Evolutionary conservation across 2,888 invertebrate species (phyloP), one percentile per base, ranked within the genome.

Genomic region (Spatulosminthurus flaviceps): DNA sequence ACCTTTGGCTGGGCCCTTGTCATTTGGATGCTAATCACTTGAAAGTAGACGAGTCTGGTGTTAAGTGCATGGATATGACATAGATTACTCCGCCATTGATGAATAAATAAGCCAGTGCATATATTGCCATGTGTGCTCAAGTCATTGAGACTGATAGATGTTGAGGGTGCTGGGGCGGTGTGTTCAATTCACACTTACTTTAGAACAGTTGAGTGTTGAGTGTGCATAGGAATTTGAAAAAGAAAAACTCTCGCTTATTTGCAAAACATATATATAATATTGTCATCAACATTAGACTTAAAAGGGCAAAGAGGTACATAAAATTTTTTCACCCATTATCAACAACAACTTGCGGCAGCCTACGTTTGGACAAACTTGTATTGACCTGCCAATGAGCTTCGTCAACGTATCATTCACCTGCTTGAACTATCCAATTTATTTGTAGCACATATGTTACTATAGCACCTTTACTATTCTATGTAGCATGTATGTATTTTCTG

Each of bases 1-100:
- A 26, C 28, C n/a, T n/a, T n/a, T 61, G 21, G 41, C 51, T 9
- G 16, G 4, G 29, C 28, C 24, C 1, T 13, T 22, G 43, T 72
- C 72, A 28, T 72, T 72, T 72, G 19, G 26, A 72, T 72, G 72
- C 72, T 72, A 72, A 72, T 51, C 51, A 16, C n/a, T 24, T 42
- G n/a, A 72, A 43, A 67, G 67, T 67, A 13, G 9, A 28, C 29
- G 7, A 67, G 28, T 28, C 22, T 67, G 28, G 13, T 26, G 67
- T 67, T 21, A 28, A 70, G 41, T 70, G 70, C 29, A 11, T 7
- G 26, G 34, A 21, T 66, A 16, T 67, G 67, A 19, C 29, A 26
- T 26, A 67, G 67, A 67, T 28, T 67, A 28, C 26, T 67, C 19
- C 29, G 11, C 4, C 0, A 67, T 67, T 22, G 67, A n/a, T n/a